These are phyloP conservation scores for Eubasilissa splendida DNA, from an alignment of 2,888 invertebrate species.

Conservation along the genomic window DNA sequence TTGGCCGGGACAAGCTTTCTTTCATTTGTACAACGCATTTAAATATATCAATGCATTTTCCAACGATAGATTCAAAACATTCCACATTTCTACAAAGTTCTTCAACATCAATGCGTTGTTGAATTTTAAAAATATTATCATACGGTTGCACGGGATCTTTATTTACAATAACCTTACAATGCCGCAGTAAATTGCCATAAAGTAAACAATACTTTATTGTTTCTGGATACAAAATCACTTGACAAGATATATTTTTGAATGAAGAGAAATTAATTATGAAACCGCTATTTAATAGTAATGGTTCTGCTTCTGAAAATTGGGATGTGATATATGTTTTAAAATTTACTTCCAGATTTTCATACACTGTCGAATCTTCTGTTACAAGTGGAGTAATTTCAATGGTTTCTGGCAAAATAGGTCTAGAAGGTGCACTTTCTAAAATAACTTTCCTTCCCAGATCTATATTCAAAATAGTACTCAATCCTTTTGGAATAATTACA, in stretches of 20 bases:
- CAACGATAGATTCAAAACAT: constrained; percentile 63
- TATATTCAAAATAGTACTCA: constrained; percentile 72
- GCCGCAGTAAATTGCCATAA: constrained; percentile 70
- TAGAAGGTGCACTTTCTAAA: constrained; percentile 67
- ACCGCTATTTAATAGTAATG: constrained; percentile 73
- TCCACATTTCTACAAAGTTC: constrained; percentile 49
- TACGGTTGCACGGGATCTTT: constrained; percentile 46
- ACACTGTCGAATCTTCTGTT: constrained; percentile 8
- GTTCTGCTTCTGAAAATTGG: constrained; percentile 68
- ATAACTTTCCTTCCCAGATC: constrained; percentile 73
- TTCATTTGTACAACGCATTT: constrained; percentile 61
- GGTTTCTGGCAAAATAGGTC: constrained; percentile 66
- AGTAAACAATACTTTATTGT: constrained; percentile 70
- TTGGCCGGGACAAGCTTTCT: constrained; percentile 24
- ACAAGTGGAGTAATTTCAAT: constrained; percentile 69
- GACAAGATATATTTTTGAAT: constrained; percentile 65
- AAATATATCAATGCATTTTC: constrained; percentile 62
- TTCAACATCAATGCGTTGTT: constrained; percentile 45
- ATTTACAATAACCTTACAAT: constrained; percentile 65
- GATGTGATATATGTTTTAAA: constrained; percentile 72
- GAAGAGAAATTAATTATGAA: constrained; percentile 68
- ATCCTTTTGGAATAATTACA: constrained; percentile 71
- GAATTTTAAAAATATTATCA: constrained; percentile 25
- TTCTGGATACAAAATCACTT: constrained; percentile 68
- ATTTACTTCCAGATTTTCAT: constrained; percentile 62